Evolutionary conservation across 2,888 invertebrate genomes (phyloP), one percentile per base, ranked within the genome.

Genomic region (Uloborus plumipes): DNA sequence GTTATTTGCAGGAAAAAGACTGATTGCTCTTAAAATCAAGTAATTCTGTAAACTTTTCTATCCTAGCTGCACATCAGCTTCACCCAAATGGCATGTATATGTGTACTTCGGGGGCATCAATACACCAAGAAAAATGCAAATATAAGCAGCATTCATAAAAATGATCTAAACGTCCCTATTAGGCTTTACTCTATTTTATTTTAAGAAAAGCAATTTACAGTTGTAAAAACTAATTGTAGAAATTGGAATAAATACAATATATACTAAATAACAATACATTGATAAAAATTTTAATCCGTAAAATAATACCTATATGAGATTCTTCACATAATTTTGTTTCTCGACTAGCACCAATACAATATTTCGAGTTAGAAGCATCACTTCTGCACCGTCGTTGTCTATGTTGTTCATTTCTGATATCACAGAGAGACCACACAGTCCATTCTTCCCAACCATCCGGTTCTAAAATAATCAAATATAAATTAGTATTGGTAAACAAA

Each of bases 361-460:
- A 72, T 51, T 64, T 75, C 15, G 84, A 74, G 14, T 69, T 62
- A 11, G 78, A 66, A 3, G 71, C 47, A 66, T 70, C 75, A 18
- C 62, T n/a, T 50, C 69, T 75, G 64, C 95, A 95, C 77, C 91
- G 91, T 39, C 95, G 91, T 78, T 92, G 92, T 0, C 95, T 90
- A 76, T 93, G 91, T 62, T 94, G 93, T 87, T 93, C 92, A 20
- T 92, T 92, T 76, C 92, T 91, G 18, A 90, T 90, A 84, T 93
- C 92, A 87, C 93, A 94, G 15, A 90, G 87, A 0, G 93, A 92
- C 92, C 95, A 95, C 7, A 90, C 90, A 0, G 93, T 92, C 95
- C 95, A 95, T 20, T 90, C 89, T 67, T 93, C 92, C 95, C 95
- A 95, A 13, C 93, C 93, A 2, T 92, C 90, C 88, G 93, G 91